A percentile compares a stretch with the other conserved stretches of the same genome.
Evolutionary conservation across 2,113 vertebrate genomes (phyloP).

Genomic region (Cricetomys ansorgei): DNA sequence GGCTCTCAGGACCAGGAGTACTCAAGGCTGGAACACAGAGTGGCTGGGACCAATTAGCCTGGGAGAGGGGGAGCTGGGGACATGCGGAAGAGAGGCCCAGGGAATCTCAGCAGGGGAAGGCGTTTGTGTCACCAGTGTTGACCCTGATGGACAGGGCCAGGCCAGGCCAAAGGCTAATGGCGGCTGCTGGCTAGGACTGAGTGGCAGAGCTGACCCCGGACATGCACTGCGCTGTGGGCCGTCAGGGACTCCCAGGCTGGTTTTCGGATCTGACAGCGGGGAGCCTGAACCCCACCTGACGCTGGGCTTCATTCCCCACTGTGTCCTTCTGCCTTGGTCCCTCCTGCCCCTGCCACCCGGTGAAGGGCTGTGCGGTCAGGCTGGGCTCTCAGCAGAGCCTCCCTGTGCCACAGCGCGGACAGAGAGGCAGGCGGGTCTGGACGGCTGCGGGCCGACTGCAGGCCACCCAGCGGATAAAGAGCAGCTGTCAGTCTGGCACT

Average conservation of each 20-base stretch:
- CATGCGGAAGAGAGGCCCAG: too few relatives aligned
- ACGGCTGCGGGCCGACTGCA: neutral
- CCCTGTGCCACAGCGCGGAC: neutral
- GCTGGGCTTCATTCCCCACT: too few relatives aligned
- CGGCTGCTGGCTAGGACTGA: neutral
- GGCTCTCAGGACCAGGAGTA: neutral
- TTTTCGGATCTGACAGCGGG: neutral
- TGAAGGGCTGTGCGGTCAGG: neutral
- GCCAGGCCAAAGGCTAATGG: neutral
- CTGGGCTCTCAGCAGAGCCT: neutral
- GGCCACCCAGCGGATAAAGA: neutral
- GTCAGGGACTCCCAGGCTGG: neutral
- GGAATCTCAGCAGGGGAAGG: neutral
- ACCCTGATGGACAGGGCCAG: neutral
- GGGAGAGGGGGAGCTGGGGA: neutral
- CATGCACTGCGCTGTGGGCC: neutral
- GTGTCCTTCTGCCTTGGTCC: neutral
- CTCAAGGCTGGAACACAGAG: neutral
- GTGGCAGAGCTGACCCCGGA: neutral
- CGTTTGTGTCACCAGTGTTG: neutral
- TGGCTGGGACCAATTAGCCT: neutral
- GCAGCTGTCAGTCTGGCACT: neutral
- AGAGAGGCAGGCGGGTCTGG: too few relatives aligned
- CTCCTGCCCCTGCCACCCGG: neutral
- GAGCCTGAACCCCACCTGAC: neutral